Percentiles rank a stretch among this genome's conserved stretches.
These are phyloP conservation scores for Olivierus martensii DNA, from an alignment of 1,140 invertebrate genomes.

Conservation along the genomic window DNA sequence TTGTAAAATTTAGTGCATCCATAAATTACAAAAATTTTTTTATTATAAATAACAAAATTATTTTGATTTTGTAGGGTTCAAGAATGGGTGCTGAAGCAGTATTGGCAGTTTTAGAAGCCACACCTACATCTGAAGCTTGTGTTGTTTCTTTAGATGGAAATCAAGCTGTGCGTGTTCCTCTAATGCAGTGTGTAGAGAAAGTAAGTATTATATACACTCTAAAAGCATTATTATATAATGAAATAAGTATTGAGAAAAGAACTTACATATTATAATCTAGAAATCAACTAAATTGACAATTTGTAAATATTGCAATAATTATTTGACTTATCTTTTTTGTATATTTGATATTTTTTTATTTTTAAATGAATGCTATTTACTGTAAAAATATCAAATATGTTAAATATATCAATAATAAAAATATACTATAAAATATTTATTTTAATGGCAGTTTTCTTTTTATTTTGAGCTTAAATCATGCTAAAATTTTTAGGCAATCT, in stretches of 20 bases:
- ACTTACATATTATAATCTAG: not conserved
- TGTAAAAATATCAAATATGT: too few relatives aligned
- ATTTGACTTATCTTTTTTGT: too few relatives aligned
- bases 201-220: conserved; percentile 6
- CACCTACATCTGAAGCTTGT: conserved; percentile 71
- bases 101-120: conserved; percentile 92
- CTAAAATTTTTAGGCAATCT: too few relatives aligned
- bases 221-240: not conserved
- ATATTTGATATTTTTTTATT: too few relatives aligned
- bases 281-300: too few relatives aligned
- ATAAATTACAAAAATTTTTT: not conserved
- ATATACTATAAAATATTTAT: too few relatives aligned
- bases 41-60: not conserved
- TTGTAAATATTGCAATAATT: too few relatives aligned
- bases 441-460: too few relatives aligned
- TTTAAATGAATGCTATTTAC: too few relatives aligned
- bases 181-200: conserved; percentile 94
- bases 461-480: too few relatives aligned
- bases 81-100: conserved; percentile 98
- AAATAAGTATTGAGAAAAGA: not conserved
- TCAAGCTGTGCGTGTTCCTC: conserved; percentile 82
- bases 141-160: conserved; percentile 95
- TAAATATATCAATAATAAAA: too few relatives aligned
- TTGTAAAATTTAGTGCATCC: not conserved
- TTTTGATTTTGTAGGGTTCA: conserved; percentile 44